These are phyloP conservation scores for Ramphastos sulfuratus DNA, from an alignment of 2,113 vertebrate species.

Conservation along the genomic window DNA sequence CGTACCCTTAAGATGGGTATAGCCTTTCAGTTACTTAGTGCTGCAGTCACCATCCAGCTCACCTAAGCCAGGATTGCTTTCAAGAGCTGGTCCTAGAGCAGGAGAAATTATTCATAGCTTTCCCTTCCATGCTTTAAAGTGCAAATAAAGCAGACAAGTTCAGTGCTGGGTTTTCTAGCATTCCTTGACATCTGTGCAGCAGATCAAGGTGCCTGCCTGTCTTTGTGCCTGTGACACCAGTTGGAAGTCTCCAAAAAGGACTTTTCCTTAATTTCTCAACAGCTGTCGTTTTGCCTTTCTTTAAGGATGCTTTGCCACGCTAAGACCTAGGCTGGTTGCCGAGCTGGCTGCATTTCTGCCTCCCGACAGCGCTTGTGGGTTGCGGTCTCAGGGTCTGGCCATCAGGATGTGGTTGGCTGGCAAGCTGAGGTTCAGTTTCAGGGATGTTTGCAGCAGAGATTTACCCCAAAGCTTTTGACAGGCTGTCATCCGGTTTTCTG, in stretches of 20 bases:
- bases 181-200: neutral
- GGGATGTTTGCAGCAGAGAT: neutral
- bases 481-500: neutral
- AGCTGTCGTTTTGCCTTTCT: neutral
- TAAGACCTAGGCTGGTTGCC: neutral
- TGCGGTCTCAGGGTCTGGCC: neutral
- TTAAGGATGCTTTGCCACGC: neutral
- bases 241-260: neutral
- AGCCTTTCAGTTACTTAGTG: neutral
- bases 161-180: neutral
- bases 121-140: neutral
- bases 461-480: neutral
- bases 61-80: neutral
- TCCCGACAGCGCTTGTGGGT: neutral
- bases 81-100: neutral
- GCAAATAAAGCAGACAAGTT: neutral
- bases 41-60: neutral
- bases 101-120: constrained; percentile 16
- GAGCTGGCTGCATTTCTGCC: neutral
- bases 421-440: neutral
- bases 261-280: neutral
- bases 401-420: neutral
- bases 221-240: neutral
- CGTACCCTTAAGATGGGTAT: neutral
- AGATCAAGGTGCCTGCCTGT: neutral